Conservation (phyloP, 2,797 vertebrate genomes). For the Thripadectes ignobilis region DNA sequence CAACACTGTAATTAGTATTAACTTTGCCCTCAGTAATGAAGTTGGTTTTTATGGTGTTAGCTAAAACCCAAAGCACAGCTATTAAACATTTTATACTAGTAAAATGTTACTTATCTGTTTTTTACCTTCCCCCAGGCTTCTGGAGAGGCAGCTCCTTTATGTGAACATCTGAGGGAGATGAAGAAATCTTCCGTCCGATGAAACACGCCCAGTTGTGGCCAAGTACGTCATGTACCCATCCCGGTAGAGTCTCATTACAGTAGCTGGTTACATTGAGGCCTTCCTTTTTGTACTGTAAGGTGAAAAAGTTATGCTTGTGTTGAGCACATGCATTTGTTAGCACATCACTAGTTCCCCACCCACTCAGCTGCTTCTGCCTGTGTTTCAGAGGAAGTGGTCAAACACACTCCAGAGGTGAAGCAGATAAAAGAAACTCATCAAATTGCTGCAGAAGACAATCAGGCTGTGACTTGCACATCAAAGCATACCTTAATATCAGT, state of each 20-base stretch:
- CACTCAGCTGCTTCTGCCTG: background rate
- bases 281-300: constrained; percentile 83
- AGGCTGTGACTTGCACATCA: background rate
- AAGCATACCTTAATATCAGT: background rate
- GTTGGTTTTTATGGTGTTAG: background rate
- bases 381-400: background rate
- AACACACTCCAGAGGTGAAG: background rate
- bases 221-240: constrained; percentile 94
- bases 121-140: constrained; percentile 63
- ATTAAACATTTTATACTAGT: background rate
- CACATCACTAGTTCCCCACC: background rate
- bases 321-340: background rate
- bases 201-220: constrained; percentile 97
- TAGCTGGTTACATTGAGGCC: constrained; percentile 84
- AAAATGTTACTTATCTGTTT: background rate
- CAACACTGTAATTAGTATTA: background rate
- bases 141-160: background rate
- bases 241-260: constrained; percentile 91
- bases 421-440: background rate
- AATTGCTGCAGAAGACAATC: background rate
- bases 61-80: background rate
- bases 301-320: background rate
- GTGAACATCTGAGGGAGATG: constrained; percentile 40
- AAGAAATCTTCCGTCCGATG: constrained; percentile 79
- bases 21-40: background rate